Conservation (phyloP, 2,113 vertebrate species). For the Pycnonotus jocosus region DNA sequence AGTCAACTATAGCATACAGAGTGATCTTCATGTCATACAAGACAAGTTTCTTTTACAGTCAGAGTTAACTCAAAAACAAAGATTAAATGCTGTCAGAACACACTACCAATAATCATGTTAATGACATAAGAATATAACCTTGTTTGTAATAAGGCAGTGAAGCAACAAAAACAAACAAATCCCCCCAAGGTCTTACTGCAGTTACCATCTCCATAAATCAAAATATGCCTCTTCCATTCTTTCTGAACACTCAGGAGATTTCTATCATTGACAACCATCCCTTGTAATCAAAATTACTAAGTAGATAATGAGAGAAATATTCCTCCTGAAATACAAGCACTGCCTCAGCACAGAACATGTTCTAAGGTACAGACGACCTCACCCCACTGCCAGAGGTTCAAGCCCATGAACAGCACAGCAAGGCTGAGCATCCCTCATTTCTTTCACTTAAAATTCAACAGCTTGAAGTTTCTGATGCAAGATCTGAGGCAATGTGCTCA, state of each 20-base stretch:
- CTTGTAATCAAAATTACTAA: background rate
- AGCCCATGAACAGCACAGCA: background rate
- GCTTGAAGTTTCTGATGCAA: background rate
- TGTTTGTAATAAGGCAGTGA: background rate
- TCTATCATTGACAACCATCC: rapidly evolving
- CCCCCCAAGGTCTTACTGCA: background rate
- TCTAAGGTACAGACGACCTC: background rate
- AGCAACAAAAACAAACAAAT: background rate
- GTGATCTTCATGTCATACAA: background rate
- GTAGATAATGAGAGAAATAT: background rate
- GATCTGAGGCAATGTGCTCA: background rate
- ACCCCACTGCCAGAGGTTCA: background rate
- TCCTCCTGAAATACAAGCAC: background rate
- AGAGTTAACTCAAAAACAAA: background rate
- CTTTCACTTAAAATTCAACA: background rate
- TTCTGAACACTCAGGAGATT: background rate
- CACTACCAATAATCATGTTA: background rate
- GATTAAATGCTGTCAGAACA: background rate
- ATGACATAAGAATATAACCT: background rate
- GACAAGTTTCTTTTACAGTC: background rate
- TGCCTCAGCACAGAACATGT: background rate
- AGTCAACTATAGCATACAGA: background rate
- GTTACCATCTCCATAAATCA: background rate
- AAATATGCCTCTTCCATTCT: background rate
- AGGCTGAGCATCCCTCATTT: background rate